Conservation (phyloP, 2,888 invertebrate species). For the Dascillus cervinus region DNA sequence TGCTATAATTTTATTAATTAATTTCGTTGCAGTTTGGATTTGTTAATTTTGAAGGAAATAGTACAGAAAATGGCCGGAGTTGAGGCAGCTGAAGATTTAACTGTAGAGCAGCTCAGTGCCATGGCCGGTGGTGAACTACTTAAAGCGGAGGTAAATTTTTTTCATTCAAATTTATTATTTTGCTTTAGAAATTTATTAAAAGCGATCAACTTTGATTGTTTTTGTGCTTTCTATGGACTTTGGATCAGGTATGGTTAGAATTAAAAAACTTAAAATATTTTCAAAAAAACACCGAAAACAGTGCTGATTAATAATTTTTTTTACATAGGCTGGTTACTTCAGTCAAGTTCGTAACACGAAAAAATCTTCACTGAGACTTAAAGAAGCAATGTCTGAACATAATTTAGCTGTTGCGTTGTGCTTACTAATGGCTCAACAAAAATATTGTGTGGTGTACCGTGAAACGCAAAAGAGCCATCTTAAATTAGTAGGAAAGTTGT, state of each 20-base stretch:
- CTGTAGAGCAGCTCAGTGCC: conserved; percentile 91
- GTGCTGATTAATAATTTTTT: conserved; percentile 5
- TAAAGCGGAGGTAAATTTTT: conserved; percentile 83
- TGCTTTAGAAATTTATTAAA: too few relatives aligned
- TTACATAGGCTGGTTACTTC: conserved; percentile 86
- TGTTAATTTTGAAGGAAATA: conserved; percentile 91
- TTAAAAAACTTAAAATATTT: conserved; percentile 1
- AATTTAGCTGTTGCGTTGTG: conserved; percentile 91
- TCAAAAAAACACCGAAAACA: conserved; percentile 1
- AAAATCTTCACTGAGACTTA: conserved; percentile 87
- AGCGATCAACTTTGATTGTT: too few relatives aligned
- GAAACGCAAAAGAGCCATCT: conserved; percentile 74
- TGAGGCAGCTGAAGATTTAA: conserved; percentile 94
- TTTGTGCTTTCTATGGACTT: conserved; percentile 5
- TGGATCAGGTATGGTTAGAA: conserved; percentile 6
- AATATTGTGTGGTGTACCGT: conserved; percentile 87
- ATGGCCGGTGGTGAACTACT: conserved; percentile 95
- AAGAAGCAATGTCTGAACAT: conserved; percentile 90
- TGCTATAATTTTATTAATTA: not conserved
- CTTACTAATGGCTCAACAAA: conserved; percentile 92
- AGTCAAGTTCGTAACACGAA: conserved; percentile 95
- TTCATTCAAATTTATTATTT: too few relatives aligned
- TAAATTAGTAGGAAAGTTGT: conserved; percentile 80
- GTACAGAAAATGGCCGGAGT: conserved; percentile 99
- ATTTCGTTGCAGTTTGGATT: conserved; percentile 59